Conservation (phyloP, 2,888 invertebrate species). For the Phanerotoma sp. region DNA sequence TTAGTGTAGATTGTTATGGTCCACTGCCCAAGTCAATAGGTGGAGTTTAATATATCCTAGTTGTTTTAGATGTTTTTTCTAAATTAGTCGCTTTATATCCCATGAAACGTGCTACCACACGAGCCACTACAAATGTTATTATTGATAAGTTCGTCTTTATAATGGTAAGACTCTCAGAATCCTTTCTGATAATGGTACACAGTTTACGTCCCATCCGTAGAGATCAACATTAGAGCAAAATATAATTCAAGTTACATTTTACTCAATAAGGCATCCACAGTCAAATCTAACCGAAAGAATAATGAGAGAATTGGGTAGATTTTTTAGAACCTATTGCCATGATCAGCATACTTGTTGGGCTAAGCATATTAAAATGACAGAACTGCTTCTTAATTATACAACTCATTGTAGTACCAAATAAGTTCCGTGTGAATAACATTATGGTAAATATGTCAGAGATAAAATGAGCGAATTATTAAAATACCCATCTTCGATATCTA, state of each 20-base stretch:
- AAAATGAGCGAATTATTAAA: neutral
- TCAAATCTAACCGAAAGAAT: conserved; percentile 20
- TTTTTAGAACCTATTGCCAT: conserved; percentile 25
- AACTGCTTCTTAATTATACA: conserved; percentile 7
- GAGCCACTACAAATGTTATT: neutral
- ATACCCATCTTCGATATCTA: neutral
- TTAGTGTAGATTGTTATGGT: conserved; percentile 20
- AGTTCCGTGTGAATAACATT: conserved; percentile 10
- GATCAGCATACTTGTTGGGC: conserved; percentile 28
- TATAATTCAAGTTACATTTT: conserved; percentile 1
- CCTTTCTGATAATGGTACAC: conserved; percentile 9
- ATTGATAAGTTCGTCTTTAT: neutral
- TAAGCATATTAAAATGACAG: neutral
- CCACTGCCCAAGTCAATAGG: conserved; percentile 11
- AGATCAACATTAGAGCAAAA: neutral
- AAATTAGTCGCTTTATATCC: conserved; percentile 16
- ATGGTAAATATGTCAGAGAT: neutral
- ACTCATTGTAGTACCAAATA: conserved; percentile 9
- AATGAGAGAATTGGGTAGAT: conserved; percentile 11
- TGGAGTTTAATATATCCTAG: conserved; percentile 15
- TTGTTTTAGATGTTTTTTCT: conserved; percentile 16
- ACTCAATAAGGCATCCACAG: conserved; percentile 11
- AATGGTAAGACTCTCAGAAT: conserved; percentile 3
- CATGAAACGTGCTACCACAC: conserved; percentile 4
- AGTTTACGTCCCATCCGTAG: conserved; percentile 14